phyloP scores from a whole-genome alignment of 2,797 vertebrate species.

The Morus bassanus region DNA sequence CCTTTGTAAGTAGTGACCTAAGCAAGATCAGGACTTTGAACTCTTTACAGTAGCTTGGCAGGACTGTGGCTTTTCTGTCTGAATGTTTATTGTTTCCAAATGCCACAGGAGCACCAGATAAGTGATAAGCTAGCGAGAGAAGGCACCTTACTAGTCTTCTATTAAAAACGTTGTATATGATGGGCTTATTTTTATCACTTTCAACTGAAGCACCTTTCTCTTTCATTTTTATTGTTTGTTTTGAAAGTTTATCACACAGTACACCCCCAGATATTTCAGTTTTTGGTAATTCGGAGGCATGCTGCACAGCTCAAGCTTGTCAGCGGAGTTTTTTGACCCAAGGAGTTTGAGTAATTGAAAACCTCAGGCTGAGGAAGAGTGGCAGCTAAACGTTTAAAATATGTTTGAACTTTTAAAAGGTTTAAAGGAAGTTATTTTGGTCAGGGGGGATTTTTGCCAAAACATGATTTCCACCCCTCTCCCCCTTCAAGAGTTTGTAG shows the following conservation, averaged over 20 bases:
- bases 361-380: neutral
- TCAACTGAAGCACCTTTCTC: constrained; percentile 4
- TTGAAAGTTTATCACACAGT: neutral
- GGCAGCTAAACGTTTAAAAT: neutral
- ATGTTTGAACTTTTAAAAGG: neutral
- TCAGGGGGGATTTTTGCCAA: neutral
- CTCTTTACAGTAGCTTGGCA: neutral
- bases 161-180: neutral
- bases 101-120: neutral
- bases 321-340: neutral
- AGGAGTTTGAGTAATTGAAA: neutral
- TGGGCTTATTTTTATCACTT: neutral
- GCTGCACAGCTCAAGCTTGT: neutral
- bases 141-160: constrained; percentile 25
- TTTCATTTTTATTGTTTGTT: neutral
- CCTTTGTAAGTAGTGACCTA: neutral
- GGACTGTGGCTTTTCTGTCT: neutral
- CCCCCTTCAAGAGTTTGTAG: neutral
- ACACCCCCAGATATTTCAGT: neutral
- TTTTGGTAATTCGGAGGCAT: neutral
- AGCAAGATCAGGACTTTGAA: neutral
- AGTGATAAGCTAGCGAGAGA: neutral
- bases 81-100: constrained; percentile 16
- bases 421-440: neutral
- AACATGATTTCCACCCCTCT: neutral